Evolutionary conservation across 2,113 vertebrate species (phyloP), one percentile per base, ranked within the genome.

Genomic region (Oenanthe melanoleuca): DNA sequence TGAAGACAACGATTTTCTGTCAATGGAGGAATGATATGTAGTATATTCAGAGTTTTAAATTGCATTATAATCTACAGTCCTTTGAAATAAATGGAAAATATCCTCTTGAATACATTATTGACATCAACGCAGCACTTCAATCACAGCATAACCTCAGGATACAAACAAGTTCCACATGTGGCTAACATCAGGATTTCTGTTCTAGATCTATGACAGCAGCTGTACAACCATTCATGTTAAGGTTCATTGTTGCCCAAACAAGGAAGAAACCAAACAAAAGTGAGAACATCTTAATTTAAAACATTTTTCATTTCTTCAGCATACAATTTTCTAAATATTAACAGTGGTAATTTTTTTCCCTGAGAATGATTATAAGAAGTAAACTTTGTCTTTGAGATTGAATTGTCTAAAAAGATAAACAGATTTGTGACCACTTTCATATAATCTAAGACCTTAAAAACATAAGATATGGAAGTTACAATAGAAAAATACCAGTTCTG

Each of bases 11-110:
- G 11, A 66, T 73, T 78, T 86, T 89, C 42, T 20, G 3, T 57
- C 50, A 42, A 14, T 26, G 31, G 4, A 61, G 17, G 25, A 89
- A 72, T 7, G 9, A 74, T 34, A 18, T 40, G 5, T 7, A 56
- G 28, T 49, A 52, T 15, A 72, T 24, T 83, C 23, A 77, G 59
- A 49, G 17, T 57, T 64, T 53, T n/a, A 65, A 64, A 80, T 61
- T 65, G 11, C 49, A 22, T 56, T 77, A 55, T 24, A 86, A 57
- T 45, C 28, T 65, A 56, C 9, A 69, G 28, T 57, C 9, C 22
- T 86, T 77, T 81, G 64, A 95, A 91, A 75, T 42, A 88, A 64
- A 78, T 71, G 53, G 61, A 79, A 95, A 93, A 61, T 77, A 60
- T 24, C 26, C 37, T 44, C 28, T 72, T 91, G 72, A 83, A 42